Evolutionary conservation across 2,797 vertebrate species (phyloP).

Genomic region (Numenius phaeopus): DNA sequence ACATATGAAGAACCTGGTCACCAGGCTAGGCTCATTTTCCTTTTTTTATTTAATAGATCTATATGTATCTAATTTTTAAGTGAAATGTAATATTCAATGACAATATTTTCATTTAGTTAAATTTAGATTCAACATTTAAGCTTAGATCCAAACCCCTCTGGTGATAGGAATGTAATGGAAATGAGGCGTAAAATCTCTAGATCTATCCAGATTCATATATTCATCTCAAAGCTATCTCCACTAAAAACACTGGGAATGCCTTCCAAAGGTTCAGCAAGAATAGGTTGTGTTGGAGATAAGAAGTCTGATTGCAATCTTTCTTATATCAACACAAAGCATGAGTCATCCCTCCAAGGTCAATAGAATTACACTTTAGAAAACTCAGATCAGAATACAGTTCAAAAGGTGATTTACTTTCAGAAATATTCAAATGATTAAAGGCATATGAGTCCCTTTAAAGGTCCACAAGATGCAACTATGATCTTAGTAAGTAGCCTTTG

Average conservation of each 20-base stretch:
- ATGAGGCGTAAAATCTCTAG: neutral
- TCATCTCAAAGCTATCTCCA: neutral
- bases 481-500: neutral
- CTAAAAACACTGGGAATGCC: neutral
- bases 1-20: neutral
- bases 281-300: neutral
- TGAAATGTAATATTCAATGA: neutral
- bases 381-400: neutral
- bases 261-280: slow-evolving; percentile 15
- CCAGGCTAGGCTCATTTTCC: neutral
- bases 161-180: neutral
- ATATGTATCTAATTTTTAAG: neutral
- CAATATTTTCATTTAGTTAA: neutral
- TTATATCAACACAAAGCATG: neutral
- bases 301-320: neutral
- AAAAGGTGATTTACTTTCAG: neutral
- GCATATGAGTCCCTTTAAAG: neutral
- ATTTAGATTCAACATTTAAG: neutral
- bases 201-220: neutral
- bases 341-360: neutral
- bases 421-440: neutral
- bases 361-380: neutral
- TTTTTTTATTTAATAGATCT: neutral
- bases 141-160: neutral
- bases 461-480: neutral